Conservation (phyloP, 2,113 vertebrate genomes). For the Grammomys dolichurus region DNA sequence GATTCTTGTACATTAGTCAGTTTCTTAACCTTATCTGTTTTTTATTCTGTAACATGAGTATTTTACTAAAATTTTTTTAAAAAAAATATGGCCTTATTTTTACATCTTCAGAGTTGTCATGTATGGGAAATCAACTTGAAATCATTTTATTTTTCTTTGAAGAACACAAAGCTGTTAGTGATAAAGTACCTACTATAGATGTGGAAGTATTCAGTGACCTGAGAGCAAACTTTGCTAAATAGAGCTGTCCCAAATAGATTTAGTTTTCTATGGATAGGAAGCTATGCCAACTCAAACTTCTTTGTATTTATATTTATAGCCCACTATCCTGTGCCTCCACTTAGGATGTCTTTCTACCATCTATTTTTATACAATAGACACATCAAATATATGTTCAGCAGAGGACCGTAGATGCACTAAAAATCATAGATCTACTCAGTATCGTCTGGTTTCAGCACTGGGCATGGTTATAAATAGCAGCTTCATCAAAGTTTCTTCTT, state of each 20-base stretch:
- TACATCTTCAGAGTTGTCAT: background rate
- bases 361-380: background rate
- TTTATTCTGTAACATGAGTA: background rate
- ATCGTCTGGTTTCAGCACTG: background rate
- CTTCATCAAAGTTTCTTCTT: background rate
- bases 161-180: conserved; percentile 8
- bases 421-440: background rate
- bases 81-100: background rate
- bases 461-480: background rate
- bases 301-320: background rate
- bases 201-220: background rate
- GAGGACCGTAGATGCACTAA: background rate
- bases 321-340: background rate
- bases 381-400: background rate
- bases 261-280: background rate
- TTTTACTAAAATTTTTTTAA: background rate
- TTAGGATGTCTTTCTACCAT: background rate
- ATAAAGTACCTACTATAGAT: background rate
- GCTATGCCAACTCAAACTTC: background rate
- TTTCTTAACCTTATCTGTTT: background rate
- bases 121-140: background rate
- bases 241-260: background rate
- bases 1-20: background rate
- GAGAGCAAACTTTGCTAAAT: background rate
- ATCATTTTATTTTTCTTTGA: conserved; percentile 22